Conservation (phyloP, 2,888 invertebrate species). For the Epinotia brunnichana region DNA sequence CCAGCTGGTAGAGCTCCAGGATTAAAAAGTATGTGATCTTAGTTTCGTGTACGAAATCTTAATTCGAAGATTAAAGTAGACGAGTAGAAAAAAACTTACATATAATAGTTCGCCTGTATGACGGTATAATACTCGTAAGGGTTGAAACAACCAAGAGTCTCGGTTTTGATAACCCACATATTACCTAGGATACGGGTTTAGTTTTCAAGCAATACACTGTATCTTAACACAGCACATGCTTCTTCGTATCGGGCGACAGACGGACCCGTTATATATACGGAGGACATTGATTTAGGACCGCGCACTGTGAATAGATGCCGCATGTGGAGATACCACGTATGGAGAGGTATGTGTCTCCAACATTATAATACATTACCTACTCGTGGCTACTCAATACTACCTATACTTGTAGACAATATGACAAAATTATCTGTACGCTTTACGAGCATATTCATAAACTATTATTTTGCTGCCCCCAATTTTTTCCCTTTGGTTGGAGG, state of each 20-base stretch:
- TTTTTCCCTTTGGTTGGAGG: no score
- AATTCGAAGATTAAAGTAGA: no score
- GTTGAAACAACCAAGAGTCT: no score
- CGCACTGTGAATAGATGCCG: constrained; percentile 64
- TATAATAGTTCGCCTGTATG: no score
- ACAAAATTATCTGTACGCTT: background rate
- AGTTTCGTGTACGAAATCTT: no score
- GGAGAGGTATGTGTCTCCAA: constrained; percentile 36
- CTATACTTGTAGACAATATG: background rate
- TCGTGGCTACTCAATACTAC: background rate
- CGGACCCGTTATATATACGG: constrained; percentile 68
- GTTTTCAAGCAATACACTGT: constrained; percentile 13
- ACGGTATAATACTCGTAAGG: no score
- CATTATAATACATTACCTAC: background rate
- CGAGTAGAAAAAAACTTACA: no score
- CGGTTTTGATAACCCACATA: background rate
- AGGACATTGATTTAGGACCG: constrained; percentile 73
- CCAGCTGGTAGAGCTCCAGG: no score
- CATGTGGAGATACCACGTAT: constrained; percentile 51
- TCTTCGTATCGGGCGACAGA: constrained; percentile 63
- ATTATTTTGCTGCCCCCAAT: no score
- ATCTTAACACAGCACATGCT: constrained; percentile 46
- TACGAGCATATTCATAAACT: background rate
- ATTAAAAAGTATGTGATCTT: no score
- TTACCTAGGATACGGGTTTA: background rate